Base-by-base conservation (phyloP, 2,888 invertebrate genomes). In the Drosophila mettleri region DNA sequence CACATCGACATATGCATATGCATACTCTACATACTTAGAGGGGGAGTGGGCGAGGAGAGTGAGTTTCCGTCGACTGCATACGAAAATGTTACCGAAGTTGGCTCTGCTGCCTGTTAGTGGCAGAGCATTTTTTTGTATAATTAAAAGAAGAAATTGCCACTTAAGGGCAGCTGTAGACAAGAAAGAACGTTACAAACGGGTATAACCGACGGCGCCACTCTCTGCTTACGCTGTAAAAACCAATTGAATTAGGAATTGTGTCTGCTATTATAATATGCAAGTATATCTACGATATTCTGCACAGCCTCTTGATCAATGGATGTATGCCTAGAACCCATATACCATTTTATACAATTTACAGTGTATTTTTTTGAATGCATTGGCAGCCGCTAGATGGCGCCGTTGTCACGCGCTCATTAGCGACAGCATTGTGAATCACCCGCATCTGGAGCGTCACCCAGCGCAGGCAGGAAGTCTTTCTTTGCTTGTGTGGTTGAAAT, bases 91-190 rank as follows among this genome's bases (percentile, higher is more conserved):
- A 34, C 69, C 68, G 69, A 64, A 69, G 69, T 76, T 52, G 46
- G 16, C 20, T 58, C 54, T 60, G 57, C 48, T 39, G 68, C 66
- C 67, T 69, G 71, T 70, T 68, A 55, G 68, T 58, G 61, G 27
- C 59, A n/a, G 48, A 63, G 48, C 54, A 67, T 69, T 77, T 71
- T 77, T 78, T 61, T 68, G 75, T 80, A 73, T 85, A 85, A 87
- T 85, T 85, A 85, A 84, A 86, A 84, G 62, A 76, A 82, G 87
- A 82, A 81, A 86, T 84, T 84, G 82, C 82, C 85, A 86, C 85
- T 86, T 82, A 77, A 86, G 73, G 73, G 75, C 71, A 60, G 49
- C 59, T 52, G 48, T 72, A 67, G 33, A 16, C 22, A 54, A 33
- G 33, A 1, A 9, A 54, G 54, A 54, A 43, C 16, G 6, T 22